A percentile compares a stretch with the other conserved stretches of the same genome.
phyloP scores from a whole-genome alignment of 2,888 invertebrate species.

The Platycheirus albimanus region DNA sequence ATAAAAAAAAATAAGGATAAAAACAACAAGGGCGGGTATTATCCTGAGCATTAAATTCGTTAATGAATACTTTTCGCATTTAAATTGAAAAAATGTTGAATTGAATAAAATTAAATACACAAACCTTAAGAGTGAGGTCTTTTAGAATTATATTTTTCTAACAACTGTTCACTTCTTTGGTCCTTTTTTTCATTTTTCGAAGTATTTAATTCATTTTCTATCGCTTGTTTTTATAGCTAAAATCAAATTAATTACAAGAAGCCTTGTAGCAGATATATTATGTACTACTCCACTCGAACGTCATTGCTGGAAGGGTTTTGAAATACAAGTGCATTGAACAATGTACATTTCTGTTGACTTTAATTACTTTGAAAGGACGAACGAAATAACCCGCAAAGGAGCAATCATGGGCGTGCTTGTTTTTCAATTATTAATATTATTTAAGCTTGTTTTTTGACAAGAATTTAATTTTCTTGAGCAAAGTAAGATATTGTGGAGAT shows the following conservation, averaged over 20 bases:
- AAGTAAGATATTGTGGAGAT: no score
- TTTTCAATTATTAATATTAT: neutral
- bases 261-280: neutral
- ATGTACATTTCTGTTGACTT: constrained; percentile 12
- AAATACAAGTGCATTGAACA: neutral
- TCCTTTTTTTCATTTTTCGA: neutral
- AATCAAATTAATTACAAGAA: neutral
- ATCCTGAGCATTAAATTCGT: no score
- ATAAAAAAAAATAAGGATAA: no score
- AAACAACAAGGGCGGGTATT: no score
- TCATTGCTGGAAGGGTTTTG: neutral
- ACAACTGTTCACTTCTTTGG: no score
- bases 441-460: no score
- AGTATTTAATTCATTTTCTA: neutral
- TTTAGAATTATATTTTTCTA: no score
- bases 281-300: neutral
- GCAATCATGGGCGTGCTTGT: constrained; percentile 36
- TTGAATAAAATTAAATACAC: no score
- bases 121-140: no score
- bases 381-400: constrained; percentile 35
- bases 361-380: constrained; percentile 36
- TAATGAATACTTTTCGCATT: no score
- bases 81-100: no score
- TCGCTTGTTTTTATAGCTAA: neutral
- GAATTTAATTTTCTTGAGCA: no score